phyloP scores from a whole-genome alignment of 2,888 invertebrate species.

The Ophion ventricosus region DNA sequence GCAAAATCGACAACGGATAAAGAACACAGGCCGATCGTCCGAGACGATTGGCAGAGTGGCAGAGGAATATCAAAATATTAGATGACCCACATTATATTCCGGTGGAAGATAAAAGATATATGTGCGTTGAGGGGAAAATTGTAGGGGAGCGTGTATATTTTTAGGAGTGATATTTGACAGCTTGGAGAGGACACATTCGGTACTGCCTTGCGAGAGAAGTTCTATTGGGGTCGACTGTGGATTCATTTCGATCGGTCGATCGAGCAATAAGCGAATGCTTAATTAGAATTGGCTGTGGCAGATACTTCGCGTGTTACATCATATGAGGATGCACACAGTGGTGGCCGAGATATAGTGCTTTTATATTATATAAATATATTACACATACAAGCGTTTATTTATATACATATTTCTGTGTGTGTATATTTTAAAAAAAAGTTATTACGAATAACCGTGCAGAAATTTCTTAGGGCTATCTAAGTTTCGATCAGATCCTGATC shows the following conservation, averaged over 20 bases:
- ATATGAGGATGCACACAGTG: neutral
- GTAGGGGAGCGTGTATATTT: conserved; percentile 8
- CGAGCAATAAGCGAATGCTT: conserved; percentile 49
- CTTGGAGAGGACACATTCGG: conserved; percentile 19
- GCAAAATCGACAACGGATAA: too few relatives aligned
- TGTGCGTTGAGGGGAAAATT: neutral
- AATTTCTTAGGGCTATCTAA: too few relatives aligned
- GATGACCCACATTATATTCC: neutral
- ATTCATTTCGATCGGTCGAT: conserved; percentile 40
- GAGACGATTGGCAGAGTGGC: neutral
- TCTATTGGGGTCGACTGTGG: conserved; percentile 12
- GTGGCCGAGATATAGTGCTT: neutral
- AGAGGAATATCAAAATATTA: neutral
- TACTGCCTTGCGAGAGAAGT: conserved; percentile 18
- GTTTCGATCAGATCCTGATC: too few relatives aligned
- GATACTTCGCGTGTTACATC: conserved; percentile 1
- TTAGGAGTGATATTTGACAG: conserved; percentile 31
- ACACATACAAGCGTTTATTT: too few relatives aligned
- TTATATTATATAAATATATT: too few relatives aligned
- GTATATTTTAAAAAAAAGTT: too few relatives aligned
- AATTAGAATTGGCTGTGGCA: conserved; percentile 49
- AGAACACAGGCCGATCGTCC: too few relatives aligned
- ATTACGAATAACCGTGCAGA: too few relatives aligned
- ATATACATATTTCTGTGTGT: too few relatives aligned
- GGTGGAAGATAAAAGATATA: neutral